Evolutionary conservation across 2,888 invertebrate genomes (phyloP), one percentile per base, ranked within the genome.

Genomic region (Ophion obscuratus): DNA sequence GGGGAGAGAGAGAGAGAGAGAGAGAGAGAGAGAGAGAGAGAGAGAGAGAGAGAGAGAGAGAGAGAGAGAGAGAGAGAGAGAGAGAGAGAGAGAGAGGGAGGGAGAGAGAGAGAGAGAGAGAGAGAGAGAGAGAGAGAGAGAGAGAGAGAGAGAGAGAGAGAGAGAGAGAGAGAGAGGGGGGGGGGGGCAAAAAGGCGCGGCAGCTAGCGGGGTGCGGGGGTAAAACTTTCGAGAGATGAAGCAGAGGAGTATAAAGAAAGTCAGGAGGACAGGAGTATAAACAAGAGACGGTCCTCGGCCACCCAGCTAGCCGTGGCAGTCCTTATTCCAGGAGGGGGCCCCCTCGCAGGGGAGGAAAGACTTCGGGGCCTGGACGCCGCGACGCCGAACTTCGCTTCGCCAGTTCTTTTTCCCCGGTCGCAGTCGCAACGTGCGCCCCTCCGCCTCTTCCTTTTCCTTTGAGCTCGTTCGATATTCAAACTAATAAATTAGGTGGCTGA

Each of bases 381-480:
- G 81, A 87, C 83, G 82, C 82, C 84, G 66, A 76, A 82, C 81
- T 70, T 70, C 78, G 89, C 88, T 88, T 88, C 88, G 81, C 86
- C 87, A 87, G 88, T 84, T 87, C 83, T 62, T 40, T 67, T 64
- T 53, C 61, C 75, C 47, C 47, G 47, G 61, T 67, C 73, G 53
- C 71, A 47, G 76, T 77, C 57, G 53, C 61, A 62, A 27, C 79
- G 36, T 59, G 86, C n/a, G 57, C 70, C 44, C 53, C 31, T 36
- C 24, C 71, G 17, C 47, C 67, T 24, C 40, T 67, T 61, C 53
- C 40, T 24, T 66, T 64, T 68, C 81, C 66, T 77, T 81, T 57
- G 36, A 14, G 87, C 89, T 92, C 92, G 92, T 92, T 93, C 93
- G 93, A 94, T 94, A 94, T 93, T 93, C 93, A 92, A 94, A 93